Conservation (phyloP, 2,888 invertebrate genomes). For the Pteria penguin region DNA sequence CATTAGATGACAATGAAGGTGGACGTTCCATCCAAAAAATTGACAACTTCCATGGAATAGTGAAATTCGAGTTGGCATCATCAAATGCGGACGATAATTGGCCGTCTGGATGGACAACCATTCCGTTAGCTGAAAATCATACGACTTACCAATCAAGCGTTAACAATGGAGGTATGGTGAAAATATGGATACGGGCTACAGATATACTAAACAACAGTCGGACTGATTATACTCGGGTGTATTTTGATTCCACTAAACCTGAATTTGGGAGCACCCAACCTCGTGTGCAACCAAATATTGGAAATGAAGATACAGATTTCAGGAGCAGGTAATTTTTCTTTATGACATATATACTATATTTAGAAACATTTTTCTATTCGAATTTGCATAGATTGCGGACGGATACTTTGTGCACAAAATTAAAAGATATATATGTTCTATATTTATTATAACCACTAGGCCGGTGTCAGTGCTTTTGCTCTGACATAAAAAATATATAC, state of each 20-base stretch:
- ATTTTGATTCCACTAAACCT: constrained; percentile 10
- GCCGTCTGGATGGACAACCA: neutral
- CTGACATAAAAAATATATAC: too few relatives aligned
- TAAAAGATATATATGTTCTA: too few relatives aligned
- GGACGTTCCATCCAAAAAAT: constrained; percentile 42
- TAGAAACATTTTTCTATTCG: too few relatives aligned
- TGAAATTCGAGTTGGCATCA: constrained; percentile 44
- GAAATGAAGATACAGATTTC: neutral
- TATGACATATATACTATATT: too few relatives aligned
- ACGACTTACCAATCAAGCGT: neutral
- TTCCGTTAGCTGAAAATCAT: neutral
- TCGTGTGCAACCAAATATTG: neutral
- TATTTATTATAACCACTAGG: too few relatives aligned
- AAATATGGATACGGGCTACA: constrained; percentile 19
- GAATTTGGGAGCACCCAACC: neutral
- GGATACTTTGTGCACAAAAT: too few relatives aligned
- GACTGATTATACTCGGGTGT: constrained; percentile 8
- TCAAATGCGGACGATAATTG: constrained; percentile 3
- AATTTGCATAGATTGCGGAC: too few relatives aligned
- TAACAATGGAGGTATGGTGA: constrained; percentile 18
- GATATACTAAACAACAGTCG: constrained; percentile 12
- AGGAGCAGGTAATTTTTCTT: neutral
- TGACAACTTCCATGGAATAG: constrained; percentile 50
- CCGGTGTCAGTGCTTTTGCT: too few relatives aligned
- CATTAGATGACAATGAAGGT: constrained; percentile 53